Evolutionary conservation across 2,888 invertebrate species (phyloP).

Genomic region (Nudaria mundana): DNA sequence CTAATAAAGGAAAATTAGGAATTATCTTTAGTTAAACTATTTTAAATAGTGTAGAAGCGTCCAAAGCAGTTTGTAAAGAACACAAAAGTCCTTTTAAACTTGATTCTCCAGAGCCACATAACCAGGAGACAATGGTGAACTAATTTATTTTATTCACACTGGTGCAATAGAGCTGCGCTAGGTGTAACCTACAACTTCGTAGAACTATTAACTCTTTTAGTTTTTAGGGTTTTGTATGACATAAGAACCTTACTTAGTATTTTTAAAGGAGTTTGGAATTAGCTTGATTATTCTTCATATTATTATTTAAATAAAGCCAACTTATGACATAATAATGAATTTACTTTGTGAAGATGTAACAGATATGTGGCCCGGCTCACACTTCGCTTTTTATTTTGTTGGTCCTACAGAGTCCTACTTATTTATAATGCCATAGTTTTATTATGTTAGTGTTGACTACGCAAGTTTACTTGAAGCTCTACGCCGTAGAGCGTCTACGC

Average conservation of each 20-base stretch:
- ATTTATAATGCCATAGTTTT: constrained; percentile 19
- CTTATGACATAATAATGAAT: too few relatives aligned
- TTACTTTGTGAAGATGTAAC: too few relatives aligned
- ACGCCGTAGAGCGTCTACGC: constrained; percentile 1
- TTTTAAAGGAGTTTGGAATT: too few relatives aligned
- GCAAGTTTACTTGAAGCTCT: not conserved
- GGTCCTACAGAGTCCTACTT: too few relatives aligned
- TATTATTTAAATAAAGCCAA: too few relatives aligned
- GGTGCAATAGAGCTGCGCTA: constrained; percentile 13
- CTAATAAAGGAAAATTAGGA: too few relatives aligned
- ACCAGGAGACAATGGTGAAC: constrained; percentile 30
- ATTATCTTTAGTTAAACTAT: not conserved
- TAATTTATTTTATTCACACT: constrained; percentile 34
- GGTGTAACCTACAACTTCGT: not conserved
- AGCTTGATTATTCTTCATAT: too few relatives aligned
- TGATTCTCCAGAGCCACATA: constrained; percentile 58
- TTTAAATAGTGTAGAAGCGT: constrained; percentile 27
- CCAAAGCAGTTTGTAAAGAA: constrained; percentile 58
- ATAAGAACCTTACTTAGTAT: too few relatives aligned
- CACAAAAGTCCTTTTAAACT: constrained; percentile 65
- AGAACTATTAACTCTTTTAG: not conserved
- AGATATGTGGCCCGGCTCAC: too few relatives aligned
- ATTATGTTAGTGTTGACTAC: constrained; percentile 16
- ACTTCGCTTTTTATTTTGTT: too few relatives aligned
- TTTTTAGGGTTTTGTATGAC: too few relatives aligned